Evolutionary conservation across 2,113 vertebrate genomes (phyloP).

Genomic region (Istiophorus platypterus): DNA sequence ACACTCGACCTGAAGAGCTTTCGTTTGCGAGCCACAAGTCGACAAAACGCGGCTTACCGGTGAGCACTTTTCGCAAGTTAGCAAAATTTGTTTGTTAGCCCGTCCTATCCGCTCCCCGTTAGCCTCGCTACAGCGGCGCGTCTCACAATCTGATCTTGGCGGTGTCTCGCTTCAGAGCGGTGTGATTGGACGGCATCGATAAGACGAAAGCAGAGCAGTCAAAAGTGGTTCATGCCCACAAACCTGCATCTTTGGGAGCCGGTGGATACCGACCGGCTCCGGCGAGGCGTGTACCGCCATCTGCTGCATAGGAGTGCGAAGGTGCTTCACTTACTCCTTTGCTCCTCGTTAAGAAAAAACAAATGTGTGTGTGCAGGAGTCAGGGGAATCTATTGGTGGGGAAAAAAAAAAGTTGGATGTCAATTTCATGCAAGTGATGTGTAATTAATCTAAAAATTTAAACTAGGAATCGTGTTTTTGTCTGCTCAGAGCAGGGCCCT

Average conservation of each 20-base stretch:
- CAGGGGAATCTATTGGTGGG: too few relatives aligned
- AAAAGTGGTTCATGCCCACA: constrained; percentile 52
- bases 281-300: constrained; percentile 15
- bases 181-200: constrained; percentile 76
- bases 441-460: too few relatives aligned
- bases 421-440: too few relatives aligned
- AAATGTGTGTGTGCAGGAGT: too few relatives aligned
- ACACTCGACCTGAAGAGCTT: neutral
- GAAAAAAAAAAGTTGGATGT: too few relatives aligned
- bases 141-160: constrained; percentile 87
- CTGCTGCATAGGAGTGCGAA: constrained; percentile 49
- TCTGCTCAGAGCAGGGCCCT: too few relatives aligned
- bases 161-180: constrained; percentile 77
- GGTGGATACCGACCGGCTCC: neutral
- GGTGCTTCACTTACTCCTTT: neutral
- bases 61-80: constrained; percentile 68
- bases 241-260: neutral
- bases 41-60: constrained; percentile 68
- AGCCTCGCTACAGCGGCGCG: constrained; percentile 71
- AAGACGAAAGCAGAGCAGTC: constrained; percentile 66
- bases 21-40: neutral
- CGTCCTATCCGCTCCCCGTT: constrained; percentile 53
- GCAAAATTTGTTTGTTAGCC: constrained; percentile 62
- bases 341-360: too few relatives aligned
- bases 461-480: too few relatives aligned